phyloP scores from a whole-genome alignment of 2,888 invertebrate genomes.

The Sinopyrophorus schimmeli region DNA sequence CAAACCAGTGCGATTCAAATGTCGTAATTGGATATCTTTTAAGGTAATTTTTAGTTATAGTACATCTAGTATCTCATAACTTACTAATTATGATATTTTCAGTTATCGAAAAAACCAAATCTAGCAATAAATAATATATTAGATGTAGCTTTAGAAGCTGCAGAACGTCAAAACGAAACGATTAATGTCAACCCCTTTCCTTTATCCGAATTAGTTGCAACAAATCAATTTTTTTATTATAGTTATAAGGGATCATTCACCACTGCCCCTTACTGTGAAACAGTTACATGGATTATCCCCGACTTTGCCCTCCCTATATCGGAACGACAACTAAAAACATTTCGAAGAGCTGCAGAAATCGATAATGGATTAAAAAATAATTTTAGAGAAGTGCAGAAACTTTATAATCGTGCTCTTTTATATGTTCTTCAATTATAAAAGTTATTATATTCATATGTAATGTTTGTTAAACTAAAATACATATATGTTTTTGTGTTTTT shows the following conservation, averaged over 20 bases:
- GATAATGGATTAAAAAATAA: slow-evolving; percentile 9
- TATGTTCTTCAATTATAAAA: not conserved
- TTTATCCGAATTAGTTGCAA: slow-evolving; percentile 2
- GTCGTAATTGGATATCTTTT: slow-evolving; percentile 18
- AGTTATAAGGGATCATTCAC: slow-evolving; percentile 19
- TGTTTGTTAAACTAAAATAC: not conserved
- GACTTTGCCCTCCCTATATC: slow-evolving; percentile 12
- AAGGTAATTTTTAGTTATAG: slow-evolving; percentile 9
- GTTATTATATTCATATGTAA: not conserved
- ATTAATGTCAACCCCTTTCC: slow-evolving; percentile 6
- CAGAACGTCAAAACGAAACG: not conserved
- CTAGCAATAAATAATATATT: slow-evolving; percentile 9
- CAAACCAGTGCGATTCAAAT: too few relatives aligned
- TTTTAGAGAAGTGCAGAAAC: slow-evolving; percentile 9
- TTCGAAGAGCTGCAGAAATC: slow-evolving; percentile 11
- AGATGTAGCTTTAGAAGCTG: slow-evolving; percentile 7
- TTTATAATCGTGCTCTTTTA: not conserved
- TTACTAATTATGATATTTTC: slow-evolving; percentile 4
- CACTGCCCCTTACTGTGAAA: slow-evolving; percentile 16
- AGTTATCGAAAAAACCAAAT: slow-evolving; percentile 14
- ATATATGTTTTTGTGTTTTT: not conserved
- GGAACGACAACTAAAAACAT: slow-evolving; percentile 6
- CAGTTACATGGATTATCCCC: slow-evolving; percentile 17
- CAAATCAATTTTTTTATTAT: slow-evolving; percentile 7
- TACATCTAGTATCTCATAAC: not conserved